These are phyloP conservation scores for Colostygia pectinataria DNA, from an alignment of 2,888 invertebrate genomes.

Conservation along the genomic window DNA sequence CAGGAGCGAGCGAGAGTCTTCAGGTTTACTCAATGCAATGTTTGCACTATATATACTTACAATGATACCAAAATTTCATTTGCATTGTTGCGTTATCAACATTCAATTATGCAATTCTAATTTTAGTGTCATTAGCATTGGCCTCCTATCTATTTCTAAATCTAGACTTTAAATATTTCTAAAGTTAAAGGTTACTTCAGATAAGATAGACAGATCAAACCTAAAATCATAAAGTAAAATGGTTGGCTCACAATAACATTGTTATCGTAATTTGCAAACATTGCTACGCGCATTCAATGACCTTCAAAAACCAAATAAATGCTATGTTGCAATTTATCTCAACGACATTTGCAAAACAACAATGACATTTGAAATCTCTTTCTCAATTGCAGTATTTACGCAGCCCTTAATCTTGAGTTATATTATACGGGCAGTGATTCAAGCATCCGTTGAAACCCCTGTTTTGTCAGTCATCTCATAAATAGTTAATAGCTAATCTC, in stretches of 20 bases:
- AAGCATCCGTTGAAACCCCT: conserved; percentile 26
- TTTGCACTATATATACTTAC: no score
- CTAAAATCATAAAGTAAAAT: no score
- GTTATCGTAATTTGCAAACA: neutral
- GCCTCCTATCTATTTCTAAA: no score
- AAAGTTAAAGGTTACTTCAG: no score
- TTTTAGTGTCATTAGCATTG: no score
- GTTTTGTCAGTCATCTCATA: conserved; percentile 28
- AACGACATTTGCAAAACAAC: conserved; percentile 12
- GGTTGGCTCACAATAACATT: neutral
- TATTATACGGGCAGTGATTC: conserved; percentile 24
- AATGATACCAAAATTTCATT: no score
- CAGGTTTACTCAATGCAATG: no score
- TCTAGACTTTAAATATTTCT: no score
- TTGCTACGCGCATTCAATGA: conserved; percentile 9
- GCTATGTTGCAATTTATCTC: conserved; percentile 19
- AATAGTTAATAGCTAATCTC: conserved; percentile 29
- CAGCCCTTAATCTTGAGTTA: conserved; percentile 19
- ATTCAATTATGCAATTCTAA: no score
- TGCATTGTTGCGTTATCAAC: no score
- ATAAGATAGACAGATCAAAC: no score
- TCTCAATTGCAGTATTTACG: conserved; percentile 13
- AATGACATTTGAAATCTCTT: conserved; percentile 9
- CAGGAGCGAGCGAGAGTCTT: no score
- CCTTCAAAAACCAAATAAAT: conserved; percentile 10